These are phyloP conservation scores for Tetramorium parvispinum DNA, from an alignment of 1,140 invertebrate species.

Conservation along the genomic window DNA sequence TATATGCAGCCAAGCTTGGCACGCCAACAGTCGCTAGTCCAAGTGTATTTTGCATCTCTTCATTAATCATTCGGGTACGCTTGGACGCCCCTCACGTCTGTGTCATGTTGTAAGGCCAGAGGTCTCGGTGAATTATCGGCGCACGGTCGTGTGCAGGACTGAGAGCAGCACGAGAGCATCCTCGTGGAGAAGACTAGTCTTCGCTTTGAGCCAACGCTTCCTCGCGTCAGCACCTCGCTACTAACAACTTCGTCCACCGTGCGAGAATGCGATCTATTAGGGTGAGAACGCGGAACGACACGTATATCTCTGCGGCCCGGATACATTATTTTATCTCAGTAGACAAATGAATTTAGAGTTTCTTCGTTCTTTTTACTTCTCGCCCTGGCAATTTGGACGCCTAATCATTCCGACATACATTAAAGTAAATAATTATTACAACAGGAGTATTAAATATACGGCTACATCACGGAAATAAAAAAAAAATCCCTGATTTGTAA, in stretches of 20 bases:
- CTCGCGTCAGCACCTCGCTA: slow-evolving; percentile 43
- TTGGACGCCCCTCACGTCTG: slow-evolving; percentile 58
- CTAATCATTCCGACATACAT: neutral
- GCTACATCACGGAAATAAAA: neutral
- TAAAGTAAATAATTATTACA: neutral
- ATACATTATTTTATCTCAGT: slow-evolving; percentile 16
- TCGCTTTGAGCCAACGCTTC: slow-evolving; percentile 56
- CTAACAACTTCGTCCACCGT: slow-evolving; percentile 67
- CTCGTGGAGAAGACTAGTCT: slow-evolving; percentile 22
- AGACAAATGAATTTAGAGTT: slow-evolving; percentile 49
- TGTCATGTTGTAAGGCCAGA: slow-evolving; percentile 68
- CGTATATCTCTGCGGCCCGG: slow-evolving; percentile 1
- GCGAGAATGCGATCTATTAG: slow-evolving; percentile 59
- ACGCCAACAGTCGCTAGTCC: slow-evolving; percentile 63
- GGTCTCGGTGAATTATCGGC: slow-evolving; percentile 72
- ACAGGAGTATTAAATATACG: neutral
- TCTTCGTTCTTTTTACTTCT: neutral
- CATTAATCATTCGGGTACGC: slow-evolving; percentile 67
- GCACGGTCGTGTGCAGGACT: slow-evolving; percentile 43
- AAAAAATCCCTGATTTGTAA: neutral
- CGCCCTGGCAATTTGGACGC: no score
- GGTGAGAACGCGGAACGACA: slow-evolving; percentile 52
- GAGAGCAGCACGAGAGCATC: slow-evolving; percentile 35
- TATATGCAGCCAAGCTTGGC: slow-evolving; percentile 49
- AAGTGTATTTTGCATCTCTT: slow-evolving; percentile 65